Evolutionary conservation across 1,140 invertebrate species (phyloP).

Genomic region (Monochamus saltuarius): DNA sequence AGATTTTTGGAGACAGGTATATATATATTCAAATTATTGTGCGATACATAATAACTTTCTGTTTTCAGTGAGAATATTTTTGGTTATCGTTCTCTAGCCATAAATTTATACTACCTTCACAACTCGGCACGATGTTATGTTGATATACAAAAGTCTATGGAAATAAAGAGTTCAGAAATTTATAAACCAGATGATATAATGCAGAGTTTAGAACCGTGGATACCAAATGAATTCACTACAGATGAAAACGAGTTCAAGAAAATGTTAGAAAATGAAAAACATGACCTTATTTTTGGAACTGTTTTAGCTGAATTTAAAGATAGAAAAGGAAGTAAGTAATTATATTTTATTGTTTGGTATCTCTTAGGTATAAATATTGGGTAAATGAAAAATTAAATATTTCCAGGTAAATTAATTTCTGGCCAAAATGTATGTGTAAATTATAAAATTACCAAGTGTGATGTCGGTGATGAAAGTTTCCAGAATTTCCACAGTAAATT

Average conservation of each 20-base stretch:
- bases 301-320: constrained; percentile 25
- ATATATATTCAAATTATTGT: constrained; percentile 4
- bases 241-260: constrained; percentile 72
- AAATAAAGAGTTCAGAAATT: constrained; percentile 58
- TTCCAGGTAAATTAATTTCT: constrained; percentile 34
- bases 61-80: constrained; percentile 79
- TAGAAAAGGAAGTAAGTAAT: constrained; percentile 9
- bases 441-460: constrained; percentile 81
- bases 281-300: constrained; percentile 37
- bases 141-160: constrained; percentile 63
- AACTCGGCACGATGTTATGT: constrained; percentile 75
- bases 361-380: constrained; percentile 1
- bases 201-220: constrained; percentile 63
- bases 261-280: constrained; percentile 66
- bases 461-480: constrained; percentile 71
- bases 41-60: constrained; percentile 1
- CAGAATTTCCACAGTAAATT: constrained; percentile 77
- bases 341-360: too few species aligned
- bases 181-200: constrained; percentile 82
- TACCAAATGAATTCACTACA: constrained; percentile 57
- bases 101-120: constrained; percentile 82
- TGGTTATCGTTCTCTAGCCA: constrained; percentile 82
- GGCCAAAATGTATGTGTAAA: constrained; percentile 57
- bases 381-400: background rate
- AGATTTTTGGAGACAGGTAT: constrained; percentile 82